These are phyloP conservation scores for Ypsolopha sequella DNA, from an alignment of 2,888 invertebrate genomes.

Conservation along the genomic window DNA sequence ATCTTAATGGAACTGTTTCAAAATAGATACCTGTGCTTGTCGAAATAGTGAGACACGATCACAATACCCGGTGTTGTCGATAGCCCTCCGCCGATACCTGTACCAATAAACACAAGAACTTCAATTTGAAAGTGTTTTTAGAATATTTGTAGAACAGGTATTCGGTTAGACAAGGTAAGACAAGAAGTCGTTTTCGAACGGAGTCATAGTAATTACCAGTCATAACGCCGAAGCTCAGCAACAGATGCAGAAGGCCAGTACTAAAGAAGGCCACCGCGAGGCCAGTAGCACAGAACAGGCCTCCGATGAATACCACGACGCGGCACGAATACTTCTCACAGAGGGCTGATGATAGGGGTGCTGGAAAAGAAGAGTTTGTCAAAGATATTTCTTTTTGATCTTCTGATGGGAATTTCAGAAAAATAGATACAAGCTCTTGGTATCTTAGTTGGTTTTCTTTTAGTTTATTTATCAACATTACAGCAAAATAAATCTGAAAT, in stretches of 20 bases:
- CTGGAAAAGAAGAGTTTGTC: conserved; percentile 31
- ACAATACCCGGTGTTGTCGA: conserved; percentile 86
- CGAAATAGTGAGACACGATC: conserved; percentile 84
- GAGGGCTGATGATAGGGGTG: conserved; percentile 79
- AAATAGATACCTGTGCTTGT: conserved; percentile 71
- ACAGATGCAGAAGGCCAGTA: conserved; percentile 75
- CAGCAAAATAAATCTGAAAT: too few species aligned
- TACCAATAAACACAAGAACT: too few species aligned
- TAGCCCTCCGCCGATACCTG: conserved; percentile 82
- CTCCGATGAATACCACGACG: conserved; percentile 79
- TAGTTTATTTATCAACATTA: too few species aligned
- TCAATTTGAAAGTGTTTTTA: too few species aligned
- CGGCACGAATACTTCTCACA: conserved; percentile 79
- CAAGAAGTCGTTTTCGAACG: too few species aligned
- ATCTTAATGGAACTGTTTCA: too few species aligned
- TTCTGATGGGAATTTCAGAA: too few species aligned
- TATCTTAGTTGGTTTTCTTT: too few species aligned
- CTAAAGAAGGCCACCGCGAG: conserved; percentile 79
- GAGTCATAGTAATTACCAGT: conserved; percentile 60
- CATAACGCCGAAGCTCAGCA: conserved; percentile 79
- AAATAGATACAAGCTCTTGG: too few species aligned
- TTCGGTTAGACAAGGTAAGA: too few species aligned
- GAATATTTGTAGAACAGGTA: too few species aligned
- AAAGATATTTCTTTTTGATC: too few species aligned
- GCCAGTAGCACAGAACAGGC: conserved; percentile 78